Base-by-base conservation (phyloP, 1,140 invertebrate species). In the Scaptomyza montana region DNA sequence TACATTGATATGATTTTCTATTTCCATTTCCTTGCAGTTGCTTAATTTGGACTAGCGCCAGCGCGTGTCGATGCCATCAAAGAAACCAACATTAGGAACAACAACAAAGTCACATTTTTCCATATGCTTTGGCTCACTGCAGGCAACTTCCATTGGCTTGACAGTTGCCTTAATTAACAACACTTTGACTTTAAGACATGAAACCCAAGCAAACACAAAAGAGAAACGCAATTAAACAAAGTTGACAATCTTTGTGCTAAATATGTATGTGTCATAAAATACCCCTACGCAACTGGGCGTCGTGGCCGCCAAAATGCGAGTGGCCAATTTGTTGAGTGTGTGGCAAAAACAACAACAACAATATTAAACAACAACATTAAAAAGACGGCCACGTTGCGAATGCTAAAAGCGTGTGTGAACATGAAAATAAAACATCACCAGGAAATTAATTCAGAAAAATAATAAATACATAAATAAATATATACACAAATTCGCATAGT, bases 351-450 rank as follows among this genome's bases (percentile, higher is more conserved):
- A 70, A 57, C 54, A 53, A 36, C 13, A 43, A 57, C 16, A 30
- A 21, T 2, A 53, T 46, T 49, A 33, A 51, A 59, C 47, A 73
- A 45, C 51, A 74, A 85, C 75, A 86, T 86, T 64, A 78, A 77
- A 82, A 78, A 79, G 51, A 53, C 61, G 55, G 75, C 64, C 66
- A 74, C 60, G 64, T 68, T 45, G 65, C 69, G 69, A 80, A 64
- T 66, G 77, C 49, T 86, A 78, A 79, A 89, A 80, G 84, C 84
- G 84, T 84, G 84, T 89, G 84, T 77, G 84, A 80, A 84, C 74
- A 89, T 77, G 69, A 84, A 89, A 89, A 89, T 89, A 89, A 89
- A 89, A 89, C 73, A 89, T 84, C 84, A 79, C 79, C 84, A 87
- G 82, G 82, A 87, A 87, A 87, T 89, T 79, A 89, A 89, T 82